phyloP scores from a whole-genome alignment of 2,113 vertebrate genomes.

The Anarhynchus alexandrinus region DNA sequence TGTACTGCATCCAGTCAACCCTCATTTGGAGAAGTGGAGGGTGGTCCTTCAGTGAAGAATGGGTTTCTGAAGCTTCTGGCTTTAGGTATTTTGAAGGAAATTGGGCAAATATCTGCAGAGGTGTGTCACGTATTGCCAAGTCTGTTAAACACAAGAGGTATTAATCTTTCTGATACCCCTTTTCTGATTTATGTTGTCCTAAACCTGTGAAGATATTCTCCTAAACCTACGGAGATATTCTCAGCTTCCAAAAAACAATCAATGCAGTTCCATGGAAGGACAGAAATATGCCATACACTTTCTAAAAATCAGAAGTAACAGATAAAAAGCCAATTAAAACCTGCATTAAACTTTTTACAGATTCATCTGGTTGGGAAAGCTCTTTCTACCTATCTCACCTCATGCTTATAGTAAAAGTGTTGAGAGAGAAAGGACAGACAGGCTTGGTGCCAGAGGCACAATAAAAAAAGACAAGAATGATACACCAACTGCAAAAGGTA shows the following conservation, averaged over 20 bases:
- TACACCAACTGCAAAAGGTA: rapidly evolving
- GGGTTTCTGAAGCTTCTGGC: background rate
- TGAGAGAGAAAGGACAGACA: background rate
- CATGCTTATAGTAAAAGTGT: background rate
- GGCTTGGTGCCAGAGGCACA: background rate
- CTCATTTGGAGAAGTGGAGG: background rate
- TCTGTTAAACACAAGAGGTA: background rate
- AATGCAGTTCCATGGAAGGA: rapidly evolving
- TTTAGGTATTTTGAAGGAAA: background rate
- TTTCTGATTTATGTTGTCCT: background rate
- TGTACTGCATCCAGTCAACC: background rate
- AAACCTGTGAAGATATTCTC: background rate
- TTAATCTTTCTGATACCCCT: background rate
- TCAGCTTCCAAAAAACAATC: background rate
- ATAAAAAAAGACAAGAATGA: background rate
- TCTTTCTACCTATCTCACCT: background rate
- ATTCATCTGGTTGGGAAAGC: background rate
- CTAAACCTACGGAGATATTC: background rate
- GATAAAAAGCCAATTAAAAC: background rate
- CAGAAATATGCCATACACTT: background rate
- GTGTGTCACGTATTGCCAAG: rapidly evolving
- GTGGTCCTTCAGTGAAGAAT: background rate
- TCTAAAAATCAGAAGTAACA: background rate
- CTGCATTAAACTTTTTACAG: background rate
- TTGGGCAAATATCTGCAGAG: background rate